Conservation (phyloP, 2,888 invertebrate species). For the Mactromeris polynyma region DNA sequence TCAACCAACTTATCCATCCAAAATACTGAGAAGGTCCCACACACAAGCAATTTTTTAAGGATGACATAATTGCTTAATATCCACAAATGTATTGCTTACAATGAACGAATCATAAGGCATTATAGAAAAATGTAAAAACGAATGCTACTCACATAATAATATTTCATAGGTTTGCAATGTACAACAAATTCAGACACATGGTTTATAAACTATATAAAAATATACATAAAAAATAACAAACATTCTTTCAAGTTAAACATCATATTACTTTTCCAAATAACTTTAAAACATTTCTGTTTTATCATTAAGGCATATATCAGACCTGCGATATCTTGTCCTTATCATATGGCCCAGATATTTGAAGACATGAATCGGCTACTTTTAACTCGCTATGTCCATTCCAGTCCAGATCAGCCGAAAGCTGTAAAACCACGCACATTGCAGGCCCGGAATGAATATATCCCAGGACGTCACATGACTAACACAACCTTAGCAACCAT, state of each 20-base stretch:
- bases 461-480: background rate
- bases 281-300: background rate
- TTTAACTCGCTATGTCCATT: no score
- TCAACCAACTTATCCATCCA: no score
- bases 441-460: background rate
- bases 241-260: background rate
- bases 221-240: constrained; percentile 12
- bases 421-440: no score
- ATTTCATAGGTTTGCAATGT: background rate
- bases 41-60: no score
- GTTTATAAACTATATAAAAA: constrained; percentile 8
- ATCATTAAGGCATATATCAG: background rate
- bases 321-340: background rate
- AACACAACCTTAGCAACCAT: background rate
- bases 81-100: background rate
- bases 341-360: no score
- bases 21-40: no score
- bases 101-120: background rate
- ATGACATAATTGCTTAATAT: background rate
- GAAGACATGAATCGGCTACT: no score
- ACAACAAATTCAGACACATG: background rate
- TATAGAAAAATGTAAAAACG: background rate
- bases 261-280: background rate
- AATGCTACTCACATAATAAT: background rate
- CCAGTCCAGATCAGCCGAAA: no score